Base-by-base conservation (phyloP, 2,888 invertebrate genomes). In the Drosophila niveifrons region DNA sequence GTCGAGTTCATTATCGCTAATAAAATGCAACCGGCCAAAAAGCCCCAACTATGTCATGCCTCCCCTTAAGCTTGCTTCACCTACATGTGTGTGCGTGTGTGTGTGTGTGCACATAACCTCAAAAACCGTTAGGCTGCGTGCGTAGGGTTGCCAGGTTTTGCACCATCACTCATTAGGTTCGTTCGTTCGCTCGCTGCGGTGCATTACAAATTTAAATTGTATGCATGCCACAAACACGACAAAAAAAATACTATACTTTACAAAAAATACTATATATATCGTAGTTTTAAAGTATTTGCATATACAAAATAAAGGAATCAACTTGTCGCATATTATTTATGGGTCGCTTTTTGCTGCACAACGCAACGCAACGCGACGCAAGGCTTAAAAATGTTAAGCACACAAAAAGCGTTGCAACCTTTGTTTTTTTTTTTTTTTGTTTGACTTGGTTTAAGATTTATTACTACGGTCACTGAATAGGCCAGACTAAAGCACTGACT, bases 291-390 rank as follows among this genome's bases (percentile, higher is more conserved):
- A 1, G 44, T 41, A 6, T 11, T 11, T 41, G 39, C 31, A 50
- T 11, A 18, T 9, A 13, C 7, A 29, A 51, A 55, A 48, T 55
- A 34, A 17, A 57, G 57, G 53, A 47, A 28, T 34, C 71, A 80
- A 78, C 71, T 75, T 79, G 79, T 86, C 84, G 81, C 87, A 73
- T 80, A 86, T 86, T 86, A 86, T 83, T 83, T 83, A 83, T 83
- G 71, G 65, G 66, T 57, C 46, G 62, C 39, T 64, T 57, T 64
- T 64, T 63, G 31, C 31, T 62, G 28, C 53, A 48, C 46, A 17
- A 43, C 53, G 34, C 46, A 17, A 43, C 53, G 34, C 18, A 59
- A 57, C 13, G 47, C 55, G 34, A 56, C 76, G 76, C 23, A 23
- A 23, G 23, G 23, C 67, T 82, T 80, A 74, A 72, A 82, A 82